A percentile compares a stretch with the other conserved stretches of the same genome.
These are phyloP conservation scores for Oxygymnocypris stewartii DNA, from an alignment of 2,113 vertebrate genomes.

Conservation along the genomic window DNA sequence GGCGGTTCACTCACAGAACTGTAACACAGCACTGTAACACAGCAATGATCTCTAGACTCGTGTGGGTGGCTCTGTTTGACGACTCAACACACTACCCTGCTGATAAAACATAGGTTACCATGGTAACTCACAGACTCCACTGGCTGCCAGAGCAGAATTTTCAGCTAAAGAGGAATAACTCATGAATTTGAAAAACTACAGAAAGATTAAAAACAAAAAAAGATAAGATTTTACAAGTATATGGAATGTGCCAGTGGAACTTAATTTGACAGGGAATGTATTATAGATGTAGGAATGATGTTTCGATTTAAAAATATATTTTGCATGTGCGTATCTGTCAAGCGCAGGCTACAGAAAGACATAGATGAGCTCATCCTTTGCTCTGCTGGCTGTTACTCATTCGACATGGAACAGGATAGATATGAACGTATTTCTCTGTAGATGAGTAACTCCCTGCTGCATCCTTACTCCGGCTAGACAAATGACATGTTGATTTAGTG, in stretches of 20 bases:
- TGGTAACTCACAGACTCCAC: slow-evolving; percentile 50
- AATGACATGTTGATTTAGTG: slow-evolving; percentile 21
- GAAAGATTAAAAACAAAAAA: background rate
- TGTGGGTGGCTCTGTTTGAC: slow-evolving; percentile 56
- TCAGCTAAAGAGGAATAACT: background rate
- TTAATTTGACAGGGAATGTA: background rate
- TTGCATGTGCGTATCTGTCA: background rate
- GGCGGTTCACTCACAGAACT: slow-evolving; percentile 39
- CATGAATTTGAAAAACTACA: slow-evolving; percentile 1
- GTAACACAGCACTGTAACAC: slow-evolving; percentile 31
- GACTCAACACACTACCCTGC: slow-evolving; percentile 48
- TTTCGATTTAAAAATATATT: slow-evolving; percentile 4
- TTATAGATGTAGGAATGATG: slow-evolving; percentile 18
- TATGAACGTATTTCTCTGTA: background rate
- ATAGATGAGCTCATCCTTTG: background rate
- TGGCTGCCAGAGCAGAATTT: slow-evolving; percentile 26
- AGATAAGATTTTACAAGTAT: background rate
- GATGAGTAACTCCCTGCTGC: background rate
- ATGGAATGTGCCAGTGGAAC: slow-evolving; percentile 19
- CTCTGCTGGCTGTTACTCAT: slow-evolving; percentile 25
- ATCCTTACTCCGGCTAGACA: background rate
- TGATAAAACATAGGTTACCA: slow-evolving; percentile 51
- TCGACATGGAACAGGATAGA: background rate
- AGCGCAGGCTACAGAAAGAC: background rate
- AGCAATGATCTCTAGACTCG: slow-evolving; percentile 29